Evolutionary conservation across 2,888 invertebrate species (phyloP).

Genomic region (Macrosiphum euphorbiae): DNA sequence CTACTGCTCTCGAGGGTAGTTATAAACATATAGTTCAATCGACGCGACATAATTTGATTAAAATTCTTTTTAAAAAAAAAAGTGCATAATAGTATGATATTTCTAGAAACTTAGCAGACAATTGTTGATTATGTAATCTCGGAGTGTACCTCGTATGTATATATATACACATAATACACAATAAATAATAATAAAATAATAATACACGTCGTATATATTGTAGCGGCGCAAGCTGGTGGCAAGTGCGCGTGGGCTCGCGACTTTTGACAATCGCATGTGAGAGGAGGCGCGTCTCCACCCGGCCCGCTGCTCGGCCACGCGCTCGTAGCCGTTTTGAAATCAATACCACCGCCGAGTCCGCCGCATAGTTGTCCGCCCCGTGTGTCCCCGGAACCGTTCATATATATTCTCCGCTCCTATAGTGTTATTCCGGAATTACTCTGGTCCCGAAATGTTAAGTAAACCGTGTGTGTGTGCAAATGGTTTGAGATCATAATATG

Average conservation of each 20-base stretch:
- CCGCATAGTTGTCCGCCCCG: slow-evolving; percentile 48
- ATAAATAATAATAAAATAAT: background rate
- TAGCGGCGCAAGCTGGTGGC: background rate
- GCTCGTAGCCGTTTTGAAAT: slow-evolving; percentile 60
- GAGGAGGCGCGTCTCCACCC: slow-evolving; percentile 38
- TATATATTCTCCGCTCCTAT: background rate
- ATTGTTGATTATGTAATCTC: background rate
- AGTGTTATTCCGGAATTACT: slow-evolving; percentile 16
- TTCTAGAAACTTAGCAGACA: background rate
- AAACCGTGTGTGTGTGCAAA: background rate
- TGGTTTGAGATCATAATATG: slow-evolving; percentile 1
- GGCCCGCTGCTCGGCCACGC: slow-evolving; percentile 22
- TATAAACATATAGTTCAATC: background rate
- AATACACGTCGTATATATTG: background rate
- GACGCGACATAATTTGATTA: background rate
- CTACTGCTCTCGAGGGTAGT: background rate
- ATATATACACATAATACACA: background rate
- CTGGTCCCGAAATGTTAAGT: background rate
- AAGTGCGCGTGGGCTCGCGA: background rate
- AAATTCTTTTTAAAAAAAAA: background rate
- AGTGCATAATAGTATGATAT: background rate
- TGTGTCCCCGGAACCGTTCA: background rate
- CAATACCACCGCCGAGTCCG: slow-evolving; percentile 56
- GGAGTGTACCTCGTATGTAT: background rate
- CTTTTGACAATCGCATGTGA: slow-evolving; percentile 41